phyloP scores from a whole-genome alignment of 2,797 vertebrate species.

The Pogonophryne albipinna region DNA sequence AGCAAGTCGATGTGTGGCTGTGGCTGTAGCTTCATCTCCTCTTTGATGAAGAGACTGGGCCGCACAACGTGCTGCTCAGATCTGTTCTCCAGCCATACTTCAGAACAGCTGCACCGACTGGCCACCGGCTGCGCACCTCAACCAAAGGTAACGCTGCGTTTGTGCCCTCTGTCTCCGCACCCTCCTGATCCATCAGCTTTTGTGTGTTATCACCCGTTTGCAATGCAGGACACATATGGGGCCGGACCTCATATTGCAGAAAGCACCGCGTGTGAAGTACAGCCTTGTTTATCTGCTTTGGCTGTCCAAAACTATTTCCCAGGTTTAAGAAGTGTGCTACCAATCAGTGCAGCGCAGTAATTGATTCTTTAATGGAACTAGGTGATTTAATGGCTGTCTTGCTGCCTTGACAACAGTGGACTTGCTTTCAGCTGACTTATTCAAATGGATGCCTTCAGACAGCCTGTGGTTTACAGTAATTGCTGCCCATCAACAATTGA shows the following conservation, averaged over 20 bases:
- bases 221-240: slow-evolving; percentile 18
- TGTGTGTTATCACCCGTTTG: slow-evolving; percentile 10
- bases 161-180: slow-evolving; percentile 8
- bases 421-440: slow-evolving; percentile 88
- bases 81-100: slow-evolving; percentile 93
- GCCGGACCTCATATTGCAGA: slow-evolving; percentile 28
- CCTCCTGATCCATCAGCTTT: slow-evolving; percentile 12
- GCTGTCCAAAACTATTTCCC: slow-evolving; percentile 86
- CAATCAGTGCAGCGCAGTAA: slow-evolving; percentile 89
- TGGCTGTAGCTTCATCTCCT: slow-evolving; percentile 98
- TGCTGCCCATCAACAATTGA: slow-evolving; percentile 50
- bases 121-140: slow-evolving; percentile 91
- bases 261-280: slow-evolving; percentile 18
- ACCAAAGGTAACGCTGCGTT: slow-evolving; percentile 91
- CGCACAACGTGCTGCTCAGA: slow-evolving; percentile 96
- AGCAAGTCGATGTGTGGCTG: slow-evolving; percentile 98
- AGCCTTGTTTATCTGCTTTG: slow-evolving; percentile 76
- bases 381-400: slow-evolving; percentile 91
- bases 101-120: slow-evolving; percentile 96
- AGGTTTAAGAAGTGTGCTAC: slow-evolving; percentile 85
- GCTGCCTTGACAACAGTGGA: slow-evolving; percentile 90
- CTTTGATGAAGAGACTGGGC: slow-evolving; percentile 99
- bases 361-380: slow-evolving; percentile 98
- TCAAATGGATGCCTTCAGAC: slow-evolving; percentile 89
- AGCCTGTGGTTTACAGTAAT: slow-evolving; percentile 78